Percentiles rank a stretch among this genome's conserved stretches.
phyloP scores from a whole-genome alignment of 2,888 invertebrate genomes.

The Tortrix viridana region DNA sequence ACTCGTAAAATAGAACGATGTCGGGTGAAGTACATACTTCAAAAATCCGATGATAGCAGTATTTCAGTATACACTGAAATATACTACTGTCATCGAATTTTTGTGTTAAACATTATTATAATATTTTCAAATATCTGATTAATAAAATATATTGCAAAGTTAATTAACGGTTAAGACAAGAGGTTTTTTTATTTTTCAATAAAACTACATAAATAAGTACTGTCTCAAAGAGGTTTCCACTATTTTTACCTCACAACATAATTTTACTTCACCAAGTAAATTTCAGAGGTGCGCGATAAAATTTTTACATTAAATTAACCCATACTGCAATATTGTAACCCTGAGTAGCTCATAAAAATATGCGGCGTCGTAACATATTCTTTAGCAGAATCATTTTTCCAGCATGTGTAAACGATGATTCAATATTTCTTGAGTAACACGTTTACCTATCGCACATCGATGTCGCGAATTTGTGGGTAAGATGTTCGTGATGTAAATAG shows the following conservation, averaged over 20 bases:
- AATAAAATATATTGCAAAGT: too few species aligned
- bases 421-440: conserved; percentile 36
- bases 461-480: conserved; percentile 29
- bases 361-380: conserved; percentile 46
- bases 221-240: background rate
- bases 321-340: conserved; percentile 21
- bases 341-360: conserved; percentile 54
- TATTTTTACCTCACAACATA: background rate
- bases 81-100: too few species aligned
- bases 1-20: conserved; percentile 60
- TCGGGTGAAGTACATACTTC: conserved; percentile 1
- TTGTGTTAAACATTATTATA: too few species aligned
- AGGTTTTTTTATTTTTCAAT: too few species aligned
- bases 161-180: background rate
- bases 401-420: conserved; percentile 45
- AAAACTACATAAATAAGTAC: too few species aligned
- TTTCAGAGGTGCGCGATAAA: conserved; percentile 1
- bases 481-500: conserved; percentile 33
- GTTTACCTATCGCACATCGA: conserved; percentile 39
- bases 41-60: too few species aligned
- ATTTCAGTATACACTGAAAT: too few species aligned
- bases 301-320: conserved; percentile 25
- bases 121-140: too few species aligned
- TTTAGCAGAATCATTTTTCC: conserved; percentile 47
- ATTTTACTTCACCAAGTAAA: background rate